phyloP scores from a whole-genome alignment of 2,113 vertebrate species.

The Myotis yumanensis region DNA sequence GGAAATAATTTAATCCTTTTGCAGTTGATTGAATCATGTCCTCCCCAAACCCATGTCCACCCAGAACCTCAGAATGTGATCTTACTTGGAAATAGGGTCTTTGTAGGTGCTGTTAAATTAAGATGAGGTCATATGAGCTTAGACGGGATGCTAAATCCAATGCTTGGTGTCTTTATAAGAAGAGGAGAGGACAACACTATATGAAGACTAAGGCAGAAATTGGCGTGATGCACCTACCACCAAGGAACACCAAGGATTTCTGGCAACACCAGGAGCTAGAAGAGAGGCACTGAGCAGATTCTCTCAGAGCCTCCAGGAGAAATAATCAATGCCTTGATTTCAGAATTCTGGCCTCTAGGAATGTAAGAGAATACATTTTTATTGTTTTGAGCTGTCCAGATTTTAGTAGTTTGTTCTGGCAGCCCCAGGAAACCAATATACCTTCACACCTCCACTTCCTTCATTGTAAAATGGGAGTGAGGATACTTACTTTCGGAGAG shows the following conservation, averaged over 20 bases:
- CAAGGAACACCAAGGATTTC: background rate
- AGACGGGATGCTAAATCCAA: background rate
- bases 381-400: background rate
- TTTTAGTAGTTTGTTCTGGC: background rate
- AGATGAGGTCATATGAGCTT: background rate
- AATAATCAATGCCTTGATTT: background rate
- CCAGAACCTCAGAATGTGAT: background rate
- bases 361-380: background rate
- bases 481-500: background rate
- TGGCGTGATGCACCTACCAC: background rate
- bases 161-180: background rate
- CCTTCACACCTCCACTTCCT: background rate
- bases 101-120: background rate
- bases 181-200: background rate
- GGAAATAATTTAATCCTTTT: background rate
- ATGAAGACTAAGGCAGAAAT: background rate
- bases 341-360: background rate
- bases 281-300: background rate
- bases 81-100: conserved; percentile 9
- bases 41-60: background rate
- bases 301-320: background rate
- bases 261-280: background rate
- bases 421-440: background rate
- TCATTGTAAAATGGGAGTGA: background rate
- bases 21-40: background rate